phyloP scores from a whole-genome alignment of 2,888 invertebrate species.

The Steromphala cineraria region DNA sequence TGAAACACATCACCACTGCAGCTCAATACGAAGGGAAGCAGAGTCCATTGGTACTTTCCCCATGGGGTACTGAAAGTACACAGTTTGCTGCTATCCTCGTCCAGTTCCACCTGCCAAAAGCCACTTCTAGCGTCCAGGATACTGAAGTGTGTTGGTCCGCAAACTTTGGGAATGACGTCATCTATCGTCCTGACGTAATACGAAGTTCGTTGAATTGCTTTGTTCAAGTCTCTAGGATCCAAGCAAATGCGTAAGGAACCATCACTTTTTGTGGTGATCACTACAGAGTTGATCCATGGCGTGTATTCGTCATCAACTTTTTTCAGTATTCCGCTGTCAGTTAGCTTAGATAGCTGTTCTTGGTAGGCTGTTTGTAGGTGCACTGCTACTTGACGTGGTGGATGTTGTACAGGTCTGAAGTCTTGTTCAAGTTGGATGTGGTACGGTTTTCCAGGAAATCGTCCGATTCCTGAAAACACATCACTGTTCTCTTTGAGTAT shows the following conservation, averaged over 20 bases:
- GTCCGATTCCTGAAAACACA: no score
- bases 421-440: no score
- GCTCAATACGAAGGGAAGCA: neutral
- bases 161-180: constrained; percentile 16
- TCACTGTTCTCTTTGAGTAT: no score
- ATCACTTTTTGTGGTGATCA: neutral
- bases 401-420: constrained; percentile 19
- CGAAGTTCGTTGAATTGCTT: neutral
- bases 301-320: neutral
- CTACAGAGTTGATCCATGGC: neutral
- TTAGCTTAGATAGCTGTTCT: neutral
- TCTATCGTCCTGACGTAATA: constrained; percentile 25
- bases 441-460: no score
- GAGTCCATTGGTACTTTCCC: neutral
- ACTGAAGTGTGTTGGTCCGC: constrained; percentile 25
- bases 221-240: neutral
- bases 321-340: neutral
- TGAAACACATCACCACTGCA: constrained; percentile 35
- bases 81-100: constrained; percentile 23
- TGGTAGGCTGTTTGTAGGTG: neutral
- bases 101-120: constrained; percentile 40
- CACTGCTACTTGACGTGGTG: neutral
- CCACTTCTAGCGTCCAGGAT: constrained; percentile 34
- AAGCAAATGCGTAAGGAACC: neutral
- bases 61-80: constrained; percentile 43